A percentile compares a stretch with the other conserved stretches of the same genome.
phyloP scores from a whole-genome alignment of 2,888 invertebrate genomes.

The Xanthostigma xanthostigma region DNA sequence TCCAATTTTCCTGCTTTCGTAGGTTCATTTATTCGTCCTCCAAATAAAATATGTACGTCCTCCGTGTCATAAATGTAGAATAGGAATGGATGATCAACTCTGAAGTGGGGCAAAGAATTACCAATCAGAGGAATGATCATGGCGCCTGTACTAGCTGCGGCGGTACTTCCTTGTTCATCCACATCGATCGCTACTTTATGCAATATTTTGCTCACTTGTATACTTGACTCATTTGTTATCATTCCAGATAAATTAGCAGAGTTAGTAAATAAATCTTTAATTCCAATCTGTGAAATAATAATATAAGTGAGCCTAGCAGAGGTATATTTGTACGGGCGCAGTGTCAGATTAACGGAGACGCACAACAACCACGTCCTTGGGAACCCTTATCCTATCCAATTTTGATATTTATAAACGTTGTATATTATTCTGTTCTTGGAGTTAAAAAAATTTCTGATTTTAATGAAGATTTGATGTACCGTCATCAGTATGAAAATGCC shows the following conservation, averaged over 20 bases:
- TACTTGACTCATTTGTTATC: conserved; percentile 2
- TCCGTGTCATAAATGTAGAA: conserved; percentile 45
- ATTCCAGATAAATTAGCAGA: conserved; percentile 43
- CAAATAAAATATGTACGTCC: conserved; percentile 42
- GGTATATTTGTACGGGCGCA: too few relatives aligned
- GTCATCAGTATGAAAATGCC: too few relatives aligned
- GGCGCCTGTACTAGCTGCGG: conserved; percentile 44
- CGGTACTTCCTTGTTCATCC: conserved; percentile 48
- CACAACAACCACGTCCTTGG: too few relatives aligned
- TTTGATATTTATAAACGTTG: too few relatives aligned
- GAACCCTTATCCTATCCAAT: too few relatives aligned
- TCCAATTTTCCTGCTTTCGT: conserved; percentile 5
- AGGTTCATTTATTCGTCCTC: conserved; percentile 42
- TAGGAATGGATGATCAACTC: conserved; percentile 45
- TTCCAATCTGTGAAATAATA: conserved; percentile 36
- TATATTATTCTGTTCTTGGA: too few relatives aligned
- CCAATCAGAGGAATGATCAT: conserved; percentile 45
- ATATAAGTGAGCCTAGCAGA: not conserved
- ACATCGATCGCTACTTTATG: conserved; percentile 51
- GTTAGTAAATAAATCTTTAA: conserved; percentile 37
- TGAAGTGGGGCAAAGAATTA: conserved; percentile 31
- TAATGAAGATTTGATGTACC: too few relatives aligned
- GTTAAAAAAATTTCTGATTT: too few relatives aligned
- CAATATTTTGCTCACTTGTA: conserved; percentile 37
- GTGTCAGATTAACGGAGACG: too few relatives aligned